A percentile compares a stretch with the other conserved stretches of the same genome.
Conservation (phyloP, 1,140 invertebrate genomes). For the Cydia fagiglandana region DNA sequence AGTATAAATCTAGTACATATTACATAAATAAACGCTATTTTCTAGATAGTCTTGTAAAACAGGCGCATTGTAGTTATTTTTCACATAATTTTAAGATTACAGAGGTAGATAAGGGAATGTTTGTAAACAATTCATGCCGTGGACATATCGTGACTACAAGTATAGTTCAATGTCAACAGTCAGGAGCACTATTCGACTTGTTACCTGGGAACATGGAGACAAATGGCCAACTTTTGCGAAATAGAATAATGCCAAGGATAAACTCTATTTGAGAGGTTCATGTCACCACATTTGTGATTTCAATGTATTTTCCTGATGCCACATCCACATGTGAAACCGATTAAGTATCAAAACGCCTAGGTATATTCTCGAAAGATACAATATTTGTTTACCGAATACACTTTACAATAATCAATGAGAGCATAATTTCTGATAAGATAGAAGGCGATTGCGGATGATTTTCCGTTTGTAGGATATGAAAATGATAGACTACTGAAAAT, state of each 20-base stretch:
- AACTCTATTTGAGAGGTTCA: too few relatives aligned
- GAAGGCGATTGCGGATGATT: background rate
- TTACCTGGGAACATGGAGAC: background rate
- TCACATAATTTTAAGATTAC: conserved; percentile 20
- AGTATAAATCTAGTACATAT: background rate
- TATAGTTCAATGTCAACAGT: conserved; percentile 36
- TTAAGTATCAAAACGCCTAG: background rate
- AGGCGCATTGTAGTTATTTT: conserved; percentile 23
- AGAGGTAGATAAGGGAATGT: conserved; percentile 32
- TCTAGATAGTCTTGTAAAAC: background rate
- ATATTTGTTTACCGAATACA: background rate
- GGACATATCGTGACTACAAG: conserved; percentile 32
- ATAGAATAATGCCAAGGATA: background rate
- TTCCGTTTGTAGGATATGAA: too few relatives aligned
- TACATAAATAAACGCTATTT: background rate
- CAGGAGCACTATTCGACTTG: background rate
- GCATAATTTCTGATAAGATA: background rate
- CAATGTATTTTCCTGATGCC: too few relatives aligned
- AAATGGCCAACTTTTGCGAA: background rate
- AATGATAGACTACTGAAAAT: too few relatives aligned
- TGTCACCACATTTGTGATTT: too few relatives aligned
- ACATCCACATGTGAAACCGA: too few relatives aligned
- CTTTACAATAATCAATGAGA: background rate
- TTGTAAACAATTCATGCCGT: conserved; percentile 40
- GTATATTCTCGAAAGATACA: background rate